phyloP scores from a whole-genome alignment of 2,888 invertebrate genomes.

The Dexiosoma caninum region DNA sequence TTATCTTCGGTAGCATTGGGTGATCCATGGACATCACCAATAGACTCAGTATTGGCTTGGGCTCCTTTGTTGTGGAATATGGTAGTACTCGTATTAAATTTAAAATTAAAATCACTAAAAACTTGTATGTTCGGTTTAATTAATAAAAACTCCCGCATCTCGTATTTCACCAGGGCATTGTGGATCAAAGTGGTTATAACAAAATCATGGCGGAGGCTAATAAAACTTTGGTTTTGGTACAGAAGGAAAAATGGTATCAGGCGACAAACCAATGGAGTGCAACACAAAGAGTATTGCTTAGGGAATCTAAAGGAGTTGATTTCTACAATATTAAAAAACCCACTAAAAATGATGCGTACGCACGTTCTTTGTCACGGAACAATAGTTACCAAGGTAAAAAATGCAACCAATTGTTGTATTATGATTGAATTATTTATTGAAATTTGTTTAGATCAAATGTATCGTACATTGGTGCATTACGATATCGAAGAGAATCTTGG shows the following conservation, averaged over 20 bases:
- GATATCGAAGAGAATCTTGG: slow-evolving; percentile 74
- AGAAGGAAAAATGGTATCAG: slow-evolving; percentile 79
- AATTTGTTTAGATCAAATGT: slow-evolving; percentile 74
- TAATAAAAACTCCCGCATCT: no score
- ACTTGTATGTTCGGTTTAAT: no score
- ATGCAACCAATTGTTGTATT: no score
- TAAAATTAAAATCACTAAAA: no score
- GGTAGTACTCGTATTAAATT: no score
- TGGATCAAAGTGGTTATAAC: slow-evolving; percentile 83
- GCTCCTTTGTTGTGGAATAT: slow-evolving; percentile 86
- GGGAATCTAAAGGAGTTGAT: slow-evolving; percentile 83
- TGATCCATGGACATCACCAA: slow-evolving; percentile 93
- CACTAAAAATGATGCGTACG: slow-evolving; percentile 69
- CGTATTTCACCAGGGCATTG: slow-evolving; percentile 83
- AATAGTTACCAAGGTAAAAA: slow-evolving; percentile 31
- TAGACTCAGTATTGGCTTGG: slow-evolving; percentile 91
- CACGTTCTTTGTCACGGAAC: slow-evolving; percentile 46
- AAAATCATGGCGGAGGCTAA: slow-evolving; percentile 81
- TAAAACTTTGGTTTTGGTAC: slow-evolving; percentile 80
- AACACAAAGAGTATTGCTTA: slow-evolving; percentile 82
- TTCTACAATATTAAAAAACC: slow-evolving; percentile 86
- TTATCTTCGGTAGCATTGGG: slow-evolving; percentile 89
- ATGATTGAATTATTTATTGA: no score
- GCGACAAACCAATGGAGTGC: slow-evolving; percentile 79
- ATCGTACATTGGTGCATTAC: slow-evolving; percentile 71